phyloP scores from a whole-genome alignment of 1,140 invertebrate species.

The Mylabris phalerata region DNA sequence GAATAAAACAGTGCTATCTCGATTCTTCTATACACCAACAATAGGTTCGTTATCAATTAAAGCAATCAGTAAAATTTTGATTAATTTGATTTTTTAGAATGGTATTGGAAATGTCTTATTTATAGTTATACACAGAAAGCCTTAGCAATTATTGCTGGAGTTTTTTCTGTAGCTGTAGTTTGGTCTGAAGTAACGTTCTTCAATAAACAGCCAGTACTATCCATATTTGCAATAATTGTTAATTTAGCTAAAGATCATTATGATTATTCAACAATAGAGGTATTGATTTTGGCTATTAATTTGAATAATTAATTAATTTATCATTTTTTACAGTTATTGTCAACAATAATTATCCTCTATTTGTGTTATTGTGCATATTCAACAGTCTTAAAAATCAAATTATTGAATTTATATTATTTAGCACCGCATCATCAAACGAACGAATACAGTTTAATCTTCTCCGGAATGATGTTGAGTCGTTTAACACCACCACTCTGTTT shows the following conservation, averaged over 20 bases:
- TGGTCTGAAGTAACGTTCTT: slow-evolving; percentile 99
- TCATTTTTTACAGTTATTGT: slow-evolving; percentile 59
- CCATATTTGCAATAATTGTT: slow-evolving; percentile 91
- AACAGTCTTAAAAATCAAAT: slow-evolving; percentile 91
- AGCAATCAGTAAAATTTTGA: background rate
- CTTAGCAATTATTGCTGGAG: slow-evolving; percentile 64
- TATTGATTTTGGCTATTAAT: slow-evolving; percentile 42
- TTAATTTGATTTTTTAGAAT: slow-evolving; percentile 58
- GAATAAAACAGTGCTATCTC: slow-evolving; percentile 48
- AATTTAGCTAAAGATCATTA: slow-evolving; percentile 72
- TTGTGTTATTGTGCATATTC: slow-evolving; percentile 97
- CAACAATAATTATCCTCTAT: slow-evolving; percentile 86
- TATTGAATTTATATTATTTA: slow-evolving; percentile 95
- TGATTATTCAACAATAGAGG: slow-evolving; percentile 94
- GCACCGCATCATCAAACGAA: slow-evolving; percentile 97
- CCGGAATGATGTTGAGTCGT: slow-evolving; percentile 94
- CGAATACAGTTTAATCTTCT: slow-evolving; percentile 97
- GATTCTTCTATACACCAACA: slow-evolving; percentile 58
- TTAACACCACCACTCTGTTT: slow-evolving; percentile 97
- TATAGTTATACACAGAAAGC: slow-evolving; percentile 67
- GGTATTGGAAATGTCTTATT: slow-evolving; percentile 90
- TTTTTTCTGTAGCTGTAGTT: slow-evolving; percentile 84
- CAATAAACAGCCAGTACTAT: slow-evolving; percentile 81
- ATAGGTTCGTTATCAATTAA: slow-evolving; percentile 48
- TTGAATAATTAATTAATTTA: background rate